Evolutionary conservation across 53 echinoderm and acorn worm species (phyloP).

Genomic region (Actinopyga echinites): DNA sequence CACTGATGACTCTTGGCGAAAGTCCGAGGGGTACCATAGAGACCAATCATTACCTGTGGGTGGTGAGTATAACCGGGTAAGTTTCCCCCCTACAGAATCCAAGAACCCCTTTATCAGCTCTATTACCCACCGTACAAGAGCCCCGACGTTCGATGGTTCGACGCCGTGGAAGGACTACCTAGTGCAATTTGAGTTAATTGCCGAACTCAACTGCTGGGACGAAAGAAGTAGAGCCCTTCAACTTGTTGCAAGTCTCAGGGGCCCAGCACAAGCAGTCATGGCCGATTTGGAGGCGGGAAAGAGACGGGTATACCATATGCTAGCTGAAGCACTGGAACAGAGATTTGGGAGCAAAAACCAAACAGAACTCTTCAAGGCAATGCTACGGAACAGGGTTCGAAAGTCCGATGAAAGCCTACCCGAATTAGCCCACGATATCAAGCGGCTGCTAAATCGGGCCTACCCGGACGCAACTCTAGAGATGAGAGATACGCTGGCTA

Average conservation of each 20-base stretch:
- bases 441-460: conserved; percentile 40
- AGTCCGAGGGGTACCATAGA: too few relatives aligned
- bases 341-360: conserved; percentile 56
- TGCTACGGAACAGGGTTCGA: conserved; percentile 37
- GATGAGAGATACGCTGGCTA: conserved; percentile 48
- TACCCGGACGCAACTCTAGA: conserved; percentile 40
- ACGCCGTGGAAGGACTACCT: conserved; percentile 59
- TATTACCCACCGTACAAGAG: not conserved
- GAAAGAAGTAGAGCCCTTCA: conserved; percentile 44
- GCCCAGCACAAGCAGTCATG: conserved; percentile 54
- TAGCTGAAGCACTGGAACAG: conserved; percentile 40
- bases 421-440: conserved; percentile 38
- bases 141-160: conserved; percentile 50
- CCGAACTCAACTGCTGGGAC: conserved; percentile 65
- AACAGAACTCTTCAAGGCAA: conserved; percentile 45
- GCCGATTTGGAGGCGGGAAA: conserved; percentile 43
- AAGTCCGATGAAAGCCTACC: conserved; percentile 44
- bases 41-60: not conserved
- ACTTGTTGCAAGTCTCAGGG: conserved; percentile 56
- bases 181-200: conserved; percentile 59
- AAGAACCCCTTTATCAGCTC: not conserved
- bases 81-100: not conserved
- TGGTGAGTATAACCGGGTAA: conserved; percentile 18
- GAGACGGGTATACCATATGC: conserved; percentile 17
- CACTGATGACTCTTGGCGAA: not conserved